A percentile compares a stretch with the other conserved stretches of the same genome.
Evolutionary conservation across 2,113 vertebrate species (phyloP).

Genomic region (Vireo altiloquus): DNA sequence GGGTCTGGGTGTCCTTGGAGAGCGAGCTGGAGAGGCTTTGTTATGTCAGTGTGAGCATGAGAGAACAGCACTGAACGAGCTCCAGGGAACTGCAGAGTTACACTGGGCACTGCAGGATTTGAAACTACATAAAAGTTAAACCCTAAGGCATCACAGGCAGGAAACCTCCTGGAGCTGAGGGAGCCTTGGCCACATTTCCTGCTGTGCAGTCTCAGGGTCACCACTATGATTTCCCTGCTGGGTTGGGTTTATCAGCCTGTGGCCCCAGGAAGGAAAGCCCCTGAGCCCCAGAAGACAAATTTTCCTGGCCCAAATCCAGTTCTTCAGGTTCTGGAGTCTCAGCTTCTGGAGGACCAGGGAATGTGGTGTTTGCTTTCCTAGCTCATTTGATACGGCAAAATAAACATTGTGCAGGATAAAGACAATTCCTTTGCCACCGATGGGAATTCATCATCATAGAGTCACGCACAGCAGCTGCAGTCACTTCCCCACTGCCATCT

Average conservation of each 20-base stretch:
- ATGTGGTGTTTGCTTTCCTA: background rate
- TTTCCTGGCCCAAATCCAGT: background rate
- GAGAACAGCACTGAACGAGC: no score
- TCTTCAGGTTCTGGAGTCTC: background rate
- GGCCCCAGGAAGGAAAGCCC: background rate
- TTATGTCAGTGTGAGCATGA: no score
- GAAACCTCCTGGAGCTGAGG: background rate
- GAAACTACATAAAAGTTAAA: no score
- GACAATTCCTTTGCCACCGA: background rate
- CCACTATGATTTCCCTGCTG: background rate
- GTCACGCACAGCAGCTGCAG: background rate
- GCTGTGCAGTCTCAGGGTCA: background rate
- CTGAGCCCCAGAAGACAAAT: background rate
- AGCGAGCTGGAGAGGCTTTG: no score
- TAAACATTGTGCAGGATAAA: background rate
- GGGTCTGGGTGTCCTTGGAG: no score
- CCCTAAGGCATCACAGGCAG: background rate
- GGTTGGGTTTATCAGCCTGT: background rate
- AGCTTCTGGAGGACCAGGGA: background rate
- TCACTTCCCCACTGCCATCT: background rate
- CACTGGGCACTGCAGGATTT: no score
- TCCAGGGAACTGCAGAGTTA: no score
- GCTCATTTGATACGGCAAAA: background rate
- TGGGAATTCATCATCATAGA: background rate
- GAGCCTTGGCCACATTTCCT: background rate